Evolutionary conservation across 2,888 invertebrate genomes (phyloP).

Genomic region (Thymelicus acteon): DNA sequence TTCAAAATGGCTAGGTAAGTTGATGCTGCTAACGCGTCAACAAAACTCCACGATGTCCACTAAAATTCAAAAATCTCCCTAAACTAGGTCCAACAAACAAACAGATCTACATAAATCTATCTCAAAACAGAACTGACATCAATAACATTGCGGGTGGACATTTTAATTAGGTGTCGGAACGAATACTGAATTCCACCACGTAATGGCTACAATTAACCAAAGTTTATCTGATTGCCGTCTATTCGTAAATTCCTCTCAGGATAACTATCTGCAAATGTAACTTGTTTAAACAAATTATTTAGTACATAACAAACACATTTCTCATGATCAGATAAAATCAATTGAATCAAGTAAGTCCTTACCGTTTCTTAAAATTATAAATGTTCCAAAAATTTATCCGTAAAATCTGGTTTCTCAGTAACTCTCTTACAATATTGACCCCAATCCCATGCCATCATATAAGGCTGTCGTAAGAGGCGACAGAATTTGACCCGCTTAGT

Average conservation of each 20-base stretch:
- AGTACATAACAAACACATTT: slow-evolving; percentile 19
- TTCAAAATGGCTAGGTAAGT: too few species aligned
- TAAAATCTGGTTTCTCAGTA: too few species aligned
- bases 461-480: too few species aligned
- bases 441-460: too few species aligned
- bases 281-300: slow-evolving; percentile 30
- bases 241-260: slow-evolving; percentile 26
- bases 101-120: too few species aligned
- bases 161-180: slow-evolving; percentile 31
- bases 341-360: not conserved
- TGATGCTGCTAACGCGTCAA: too few species aligned
- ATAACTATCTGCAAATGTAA: slow-evolving; percentile 21
- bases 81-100: too few species aligned
- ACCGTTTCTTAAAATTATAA: not conserved
- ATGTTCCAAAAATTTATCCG: not conserved
- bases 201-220: slow-evolving; percentile 32
- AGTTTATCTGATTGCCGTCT: slow-evolving; percentile 32
- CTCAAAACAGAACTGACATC: not conserved
- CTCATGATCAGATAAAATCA: slow-evolving; percentile 27
- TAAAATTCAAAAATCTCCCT: too few species aligned
- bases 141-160: slow-evolving; percentile 9
- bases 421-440: too few species aligned
- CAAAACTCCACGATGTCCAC: too few species aligned
- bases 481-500: too few species aligned
- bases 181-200: slow-evolving; percentile 13